A percentile compares a stretch with the other conserved stretches of the same genome.
These are phyloP conservation scores for Micrasema minimum DNA, from an alignment of 1,140 invertebrate genomes.

Conservation along the genomic window DNA sequence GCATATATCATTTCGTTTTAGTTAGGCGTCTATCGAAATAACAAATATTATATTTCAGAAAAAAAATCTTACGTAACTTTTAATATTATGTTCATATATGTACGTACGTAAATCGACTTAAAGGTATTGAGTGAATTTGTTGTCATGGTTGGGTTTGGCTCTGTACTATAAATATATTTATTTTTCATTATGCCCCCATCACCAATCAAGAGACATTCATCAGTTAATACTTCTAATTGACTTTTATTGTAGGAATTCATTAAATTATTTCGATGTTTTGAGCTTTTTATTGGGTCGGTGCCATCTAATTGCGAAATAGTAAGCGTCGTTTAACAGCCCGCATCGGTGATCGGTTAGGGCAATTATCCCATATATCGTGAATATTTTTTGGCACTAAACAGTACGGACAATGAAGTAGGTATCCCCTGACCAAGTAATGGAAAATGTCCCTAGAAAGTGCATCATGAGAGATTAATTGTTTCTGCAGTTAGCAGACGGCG, in stretches of 20 bases:
- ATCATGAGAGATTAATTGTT: slow-evolving; percentile 35
- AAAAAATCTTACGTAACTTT: too few species aligned
- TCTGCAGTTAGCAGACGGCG: slow-evolving; percentile 30
- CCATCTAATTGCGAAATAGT: slow-evolving; percentile 40
- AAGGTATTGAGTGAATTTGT: too few species aligned
- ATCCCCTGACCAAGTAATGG: slow-evolving; percentile 8
- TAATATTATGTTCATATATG: too few species aligned
- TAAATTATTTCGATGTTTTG: slow-evolving; percentile 22
- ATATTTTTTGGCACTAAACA: slow-evolving; percentile 37
- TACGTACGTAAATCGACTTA: too few species aligned
- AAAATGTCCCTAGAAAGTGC: slow-evolving; percentile 21
- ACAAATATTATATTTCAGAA: too few species aligned
- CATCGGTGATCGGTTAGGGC: slow-evolving; percentile 28
- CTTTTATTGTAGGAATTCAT: slow-evolving; percentile 26
- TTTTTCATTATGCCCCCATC: slow-evolving; percentile 2
- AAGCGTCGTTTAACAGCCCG: slow-evolving; percentile 31
- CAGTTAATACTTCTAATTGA: slow-evolving; percentile 18
- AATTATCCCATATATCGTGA: slow-evolving; percentile 39
- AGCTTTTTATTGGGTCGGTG: slow-evolving; percentile 36
- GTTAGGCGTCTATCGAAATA: too few species aligned
- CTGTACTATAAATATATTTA: too few species aligned
- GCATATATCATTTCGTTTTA: too few species aligned
- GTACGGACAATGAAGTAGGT: slow-evolving; percentile 12
- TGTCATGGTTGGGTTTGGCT: too few species aligned
- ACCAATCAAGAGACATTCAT: background rate